Percentiles rank a stretch among this genome's conserved stretches.
These are phyloP conservation scores for Alouatta palliata DNA, from an alignment of 2,113 vertebrate genomes.

Conservation along the genomic window DNA sequence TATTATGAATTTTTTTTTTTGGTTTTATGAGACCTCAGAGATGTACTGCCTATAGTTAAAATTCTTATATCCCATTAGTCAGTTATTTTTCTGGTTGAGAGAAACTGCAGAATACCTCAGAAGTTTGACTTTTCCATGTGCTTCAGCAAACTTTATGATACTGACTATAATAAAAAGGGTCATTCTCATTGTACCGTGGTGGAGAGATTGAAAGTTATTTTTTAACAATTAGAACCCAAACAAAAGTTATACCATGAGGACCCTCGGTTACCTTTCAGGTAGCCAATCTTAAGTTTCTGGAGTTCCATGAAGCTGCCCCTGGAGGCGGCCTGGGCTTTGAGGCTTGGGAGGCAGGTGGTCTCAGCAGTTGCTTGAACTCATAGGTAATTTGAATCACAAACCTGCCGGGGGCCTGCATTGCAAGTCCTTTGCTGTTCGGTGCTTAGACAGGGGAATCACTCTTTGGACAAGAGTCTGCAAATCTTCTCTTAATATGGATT, in stretches of 20 bases:
- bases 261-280: not conserved
- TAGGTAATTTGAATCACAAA: not conserved
- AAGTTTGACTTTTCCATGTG: not conserved
- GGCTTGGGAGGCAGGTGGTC: not conserved
- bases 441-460: not conserved
- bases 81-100: not conserved
- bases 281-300: fast-evolving
- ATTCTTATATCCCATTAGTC: not conserved
- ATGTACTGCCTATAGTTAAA: not conserved
- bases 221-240: not conserved
- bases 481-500: not conserved
- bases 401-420: fast-evolving
- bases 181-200: not conserved
- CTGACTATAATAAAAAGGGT: not conserved
- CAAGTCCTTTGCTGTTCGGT: too few species aligned
- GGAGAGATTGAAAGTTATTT: not conserved
- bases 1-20: not conserved
- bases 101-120: not conserved
- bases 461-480: not conserved
- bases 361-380: not conserved
- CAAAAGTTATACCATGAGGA: not conserved
- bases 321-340: not conserved
- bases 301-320: fast-evolving
- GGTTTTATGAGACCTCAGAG: not conserved
- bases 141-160: not conserved